Conservation (phyloP, 1,140 invertebrate species). For the Pollicipes pollicipes region DNA sequence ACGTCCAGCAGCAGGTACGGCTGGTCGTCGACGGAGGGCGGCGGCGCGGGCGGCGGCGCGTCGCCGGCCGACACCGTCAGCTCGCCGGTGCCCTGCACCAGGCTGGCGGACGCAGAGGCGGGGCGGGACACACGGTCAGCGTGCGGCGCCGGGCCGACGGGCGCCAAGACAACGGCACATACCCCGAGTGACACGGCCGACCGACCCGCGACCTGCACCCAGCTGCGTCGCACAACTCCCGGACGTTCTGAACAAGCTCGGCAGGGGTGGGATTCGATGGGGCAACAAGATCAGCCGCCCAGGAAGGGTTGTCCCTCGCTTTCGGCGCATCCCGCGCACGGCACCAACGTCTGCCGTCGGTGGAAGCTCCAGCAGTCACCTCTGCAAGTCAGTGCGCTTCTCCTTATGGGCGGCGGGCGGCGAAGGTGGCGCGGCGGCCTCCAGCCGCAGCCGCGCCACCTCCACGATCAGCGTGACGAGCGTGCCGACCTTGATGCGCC, state of each 20-base stretch:
- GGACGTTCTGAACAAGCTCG: too few relatives aligned
- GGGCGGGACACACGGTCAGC: conserved; percentile 5
- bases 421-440: conserved; percentile 11
- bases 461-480: conserved; percentile 29
- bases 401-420: not conserved
- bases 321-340: conserved; percentile 7
- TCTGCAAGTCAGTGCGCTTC: conserved; percentile 9
- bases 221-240: too few relatives aligned
- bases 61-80: conserved; percentile 7
- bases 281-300: too few relatives aligned
- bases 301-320: not conserved
- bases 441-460: conserved; percentile 12
- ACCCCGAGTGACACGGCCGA: not conserved
- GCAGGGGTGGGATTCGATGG: not conserved
- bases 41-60: conserved; percentile 5
- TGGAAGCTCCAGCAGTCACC: conserved; percentile 4
- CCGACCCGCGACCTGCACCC: not conserved
- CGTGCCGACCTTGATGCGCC: conserved; percentile 32
- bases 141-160: conserved; percentile 4
- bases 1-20: conserved; percentile 36
- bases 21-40: conserved; percentile 3
- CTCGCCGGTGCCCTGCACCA: conserved; percentile 14
- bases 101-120: conserved; percentile 17
- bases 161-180: conserved; percentile 4
- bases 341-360: not conserved